Evolutionary conservation across 2,888 invertebrate species (phyloP), one percentile per base, ranked within the genome.

Genomic region (Volucella zonaria): DNA sequence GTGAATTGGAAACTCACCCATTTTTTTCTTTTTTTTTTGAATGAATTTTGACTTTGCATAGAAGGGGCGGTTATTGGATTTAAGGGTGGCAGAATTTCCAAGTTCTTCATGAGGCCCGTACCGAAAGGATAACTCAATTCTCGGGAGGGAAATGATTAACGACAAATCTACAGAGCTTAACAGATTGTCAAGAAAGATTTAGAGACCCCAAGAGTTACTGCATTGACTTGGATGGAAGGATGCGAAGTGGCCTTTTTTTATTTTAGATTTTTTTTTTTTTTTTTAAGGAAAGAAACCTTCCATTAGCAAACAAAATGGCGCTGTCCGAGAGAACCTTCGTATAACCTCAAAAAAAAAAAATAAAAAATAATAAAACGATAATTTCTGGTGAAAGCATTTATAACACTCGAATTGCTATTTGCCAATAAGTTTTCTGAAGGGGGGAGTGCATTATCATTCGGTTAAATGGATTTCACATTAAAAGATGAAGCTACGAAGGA

Each of bases 151-250:
- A 62, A 68, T 77, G 85, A 85, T 85, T 85, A 77, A 83, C 75
- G 80, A 31, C 75, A 75, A 75, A 78, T 82, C 78, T 71, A 75
- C 70, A 79, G 31, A 1, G 71, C 66, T 79, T 66, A 70, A 51
- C 68, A 83, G 66, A 75, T 62, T 71, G 80, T 76, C 83, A 83
- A 76, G 73, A 66, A 43, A 78, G 82, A 82, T 82, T 78, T 82
- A 83, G 70, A 71, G 66, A 43, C 43, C 14, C 8, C 8, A 52
- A 31, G 58, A 56, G 23, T 12, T 40, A 23, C 52, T 59, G 15
- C 49, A 42, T 14, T n/a, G 11, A 52, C 14, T n/a, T 15, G 45
- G 14, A 31, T 12, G 12, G 3, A 14, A 62, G 67, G 62, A 66
- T 10, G 10, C 40, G 61, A 61, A 68, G 67, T 67, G 74, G 62